phyloP scores from a whole-genome alignment of 2,888 invertebrate species.

The Tanytarsus gracilentus region DNA sequence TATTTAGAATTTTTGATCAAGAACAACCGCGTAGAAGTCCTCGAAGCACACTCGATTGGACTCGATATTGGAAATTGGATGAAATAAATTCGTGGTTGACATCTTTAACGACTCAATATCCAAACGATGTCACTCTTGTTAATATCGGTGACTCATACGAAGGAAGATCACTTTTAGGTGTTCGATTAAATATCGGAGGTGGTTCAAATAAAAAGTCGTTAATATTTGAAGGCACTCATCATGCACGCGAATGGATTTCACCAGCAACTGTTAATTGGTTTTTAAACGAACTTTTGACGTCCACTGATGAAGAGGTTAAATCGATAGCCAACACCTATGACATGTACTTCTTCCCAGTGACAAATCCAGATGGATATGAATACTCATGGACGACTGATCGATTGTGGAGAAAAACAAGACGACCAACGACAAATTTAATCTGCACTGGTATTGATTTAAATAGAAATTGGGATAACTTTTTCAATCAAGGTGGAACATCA shows the following conservation, averaged over 20 bases:
- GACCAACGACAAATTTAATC: constrained; percentile 35
- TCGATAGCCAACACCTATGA: constrained; percentile 50
- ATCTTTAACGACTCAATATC: constrained; percentile 43
- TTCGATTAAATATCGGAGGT: constrained; percentile 46
- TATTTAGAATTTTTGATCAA: constrained; percentile 8
- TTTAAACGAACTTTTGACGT: constrained; percentile 52
- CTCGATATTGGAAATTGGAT: constrained; percentile 37
- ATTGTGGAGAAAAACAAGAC: constrained; percentile 57
- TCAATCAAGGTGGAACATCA: constrained; percentile 48
- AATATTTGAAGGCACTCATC: constrained; percentile 56
- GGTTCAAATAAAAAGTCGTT: constrained; percentile 45
- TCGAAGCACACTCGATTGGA: constrained; percentile 35
- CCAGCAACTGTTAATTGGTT: constrained; percentile 56
- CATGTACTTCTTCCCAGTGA: constrained; percentile 65
- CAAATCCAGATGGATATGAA: constrained; percentile 70
- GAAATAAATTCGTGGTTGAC: constrained; percentile 51
- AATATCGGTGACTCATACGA: constrained; percentile 50
- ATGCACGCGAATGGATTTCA: constrained; percentile 69
- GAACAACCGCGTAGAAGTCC: constrained; percentile 3
- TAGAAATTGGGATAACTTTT: constrained; percentile 61
- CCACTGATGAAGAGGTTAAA: constrained; percentile 45
- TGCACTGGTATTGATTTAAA: constrained; percentile 66
- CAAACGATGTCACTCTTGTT: constrained; percentile 45
- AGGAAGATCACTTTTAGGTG: constrained; percentile 50
- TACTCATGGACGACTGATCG: constrained; percentile 55